These are phyloP conservation scores for Meda fulgida DNA, from an alignment of 2,797 vertebrate species.

Conservation along the genomic window DNA sequence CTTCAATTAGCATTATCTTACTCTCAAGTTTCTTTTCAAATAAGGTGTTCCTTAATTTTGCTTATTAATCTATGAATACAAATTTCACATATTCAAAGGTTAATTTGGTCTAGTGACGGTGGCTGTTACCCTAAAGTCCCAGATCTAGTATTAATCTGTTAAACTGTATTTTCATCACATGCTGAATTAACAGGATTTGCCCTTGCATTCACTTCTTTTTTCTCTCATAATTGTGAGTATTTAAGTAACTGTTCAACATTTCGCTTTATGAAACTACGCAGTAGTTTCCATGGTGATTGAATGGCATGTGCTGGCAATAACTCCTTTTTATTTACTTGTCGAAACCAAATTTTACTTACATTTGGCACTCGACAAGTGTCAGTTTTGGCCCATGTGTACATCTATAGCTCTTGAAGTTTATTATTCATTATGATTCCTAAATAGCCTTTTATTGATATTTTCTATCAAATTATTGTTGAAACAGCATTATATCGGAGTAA, in stretches of 20 bases:
- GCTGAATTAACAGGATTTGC: neutral
- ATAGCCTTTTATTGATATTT: neutral
- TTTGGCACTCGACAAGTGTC: neutral
- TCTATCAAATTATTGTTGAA: neutral
- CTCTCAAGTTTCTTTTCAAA: neutral
- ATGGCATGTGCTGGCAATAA: neutral
- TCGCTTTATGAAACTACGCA: constrained; percentile 19
- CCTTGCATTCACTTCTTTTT: neutral
- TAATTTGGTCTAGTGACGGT: neutral
- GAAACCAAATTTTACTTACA: neutral
- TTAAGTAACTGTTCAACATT: neutral
- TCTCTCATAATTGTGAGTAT: neutral
- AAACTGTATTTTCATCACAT: neutral
- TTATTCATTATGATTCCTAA: neutral
- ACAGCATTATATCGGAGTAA: neutral
- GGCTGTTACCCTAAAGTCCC: neutral
- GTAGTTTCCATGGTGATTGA: constrained; percentile 51
- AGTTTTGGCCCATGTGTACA: neutral
- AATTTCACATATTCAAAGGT: neutral
- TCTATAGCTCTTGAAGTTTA: neutral
- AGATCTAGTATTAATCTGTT: neutral
- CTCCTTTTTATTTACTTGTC: neutral
- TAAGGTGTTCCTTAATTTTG: neutral
- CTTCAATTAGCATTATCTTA: neutral
- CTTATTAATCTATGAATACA: neutral